A percentile compares a stretch with the other conserved stretches of the same genome.
phyloP scores from a whole-genome alignment of 2,888 invertebrate species.

The Drosophila algonquin region DNA sequence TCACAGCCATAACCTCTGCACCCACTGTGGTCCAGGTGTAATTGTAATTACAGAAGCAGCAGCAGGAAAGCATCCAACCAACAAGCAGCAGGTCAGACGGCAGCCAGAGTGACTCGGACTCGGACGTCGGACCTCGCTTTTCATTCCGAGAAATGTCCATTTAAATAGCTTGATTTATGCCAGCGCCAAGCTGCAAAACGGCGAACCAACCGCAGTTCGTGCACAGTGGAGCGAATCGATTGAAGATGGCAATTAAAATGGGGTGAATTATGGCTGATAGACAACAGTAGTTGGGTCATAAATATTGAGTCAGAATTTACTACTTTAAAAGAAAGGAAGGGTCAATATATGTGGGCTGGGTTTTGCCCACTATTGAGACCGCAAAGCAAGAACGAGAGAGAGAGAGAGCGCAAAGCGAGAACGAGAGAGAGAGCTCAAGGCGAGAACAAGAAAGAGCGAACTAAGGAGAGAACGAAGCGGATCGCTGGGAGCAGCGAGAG shows the following conservation, averaged over 20 bases:
- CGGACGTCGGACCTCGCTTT: conserved; percentile 30
- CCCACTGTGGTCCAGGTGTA: conserved; percentile 67
- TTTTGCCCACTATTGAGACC: too few relatives aligned
- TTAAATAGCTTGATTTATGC: conserved; percentile 79
- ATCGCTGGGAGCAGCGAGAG: too few relatives aligned
- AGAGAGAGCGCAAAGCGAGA: too few relatives aligned
- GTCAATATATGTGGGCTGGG: too few relatives aligned
- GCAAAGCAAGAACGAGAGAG: too few relatives aligned
- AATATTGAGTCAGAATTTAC: too few relatives aligned
- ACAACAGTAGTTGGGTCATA: too few relatives aligned
- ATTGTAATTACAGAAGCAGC: conserved; percentile 67
- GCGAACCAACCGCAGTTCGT: conserved; percentile 33
- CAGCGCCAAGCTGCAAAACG: conserved; percentile 61
- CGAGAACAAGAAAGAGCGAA: too few relatives aligned
- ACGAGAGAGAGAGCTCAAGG: too few relatives aligned
- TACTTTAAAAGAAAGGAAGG: too few relatives aligned
- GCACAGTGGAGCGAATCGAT: conserved; percentile 43
- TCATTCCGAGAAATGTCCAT: conserved; percentile 72
- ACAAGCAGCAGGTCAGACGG: conserved; percentile 5
- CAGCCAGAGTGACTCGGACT: conserved; percentile 29
- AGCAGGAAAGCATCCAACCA: conserved; percentile 10
- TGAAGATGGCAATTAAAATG: neutral
- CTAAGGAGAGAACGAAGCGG: too few relatives aligned
- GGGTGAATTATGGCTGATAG: too few relatives aligned
- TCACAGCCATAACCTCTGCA: conserved; percentile 8